Conservation (phyloP, 2,888 invertebrate species). For the Drosophila acutilabella region DNA sequence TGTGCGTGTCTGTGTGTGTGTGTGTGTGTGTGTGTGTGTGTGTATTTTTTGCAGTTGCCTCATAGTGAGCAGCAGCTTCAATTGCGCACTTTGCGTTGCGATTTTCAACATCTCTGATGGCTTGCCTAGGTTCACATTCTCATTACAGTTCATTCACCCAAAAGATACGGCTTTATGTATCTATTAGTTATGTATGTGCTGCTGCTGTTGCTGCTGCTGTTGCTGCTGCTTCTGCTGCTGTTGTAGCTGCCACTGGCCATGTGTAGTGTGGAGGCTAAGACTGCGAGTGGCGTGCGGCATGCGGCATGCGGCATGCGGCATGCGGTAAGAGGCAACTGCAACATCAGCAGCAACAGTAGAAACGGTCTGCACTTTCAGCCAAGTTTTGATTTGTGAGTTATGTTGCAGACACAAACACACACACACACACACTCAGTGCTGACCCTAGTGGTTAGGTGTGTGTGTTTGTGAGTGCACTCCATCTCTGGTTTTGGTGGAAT, state of each 20-base stretch:
- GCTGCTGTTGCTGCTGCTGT: conserved; percentile 37
- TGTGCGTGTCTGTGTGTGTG: conserved; percentile 11
- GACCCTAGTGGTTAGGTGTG: neutral
- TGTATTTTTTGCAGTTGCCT: conserved; percentile 26
- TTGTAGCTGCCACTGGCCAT: conserved; percentile 33
- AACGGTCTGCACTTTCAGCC: conserved; percentile 59
- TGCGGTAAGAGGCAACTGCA: conserved; percentile 20
- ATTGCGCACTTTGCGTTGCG: conserved; percentile 78
- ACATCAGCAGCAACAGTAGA: conserved; percentile 25
- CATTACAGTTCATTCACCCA: conserved; percentile 82
- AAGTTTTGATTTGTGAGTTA: conserved; percentile 76
- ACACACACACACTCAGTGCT: conserved; percentile 23
- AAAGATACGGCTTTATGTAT: conserved; percentile 79
- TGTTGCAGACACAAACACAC: conserved; percentile 56
- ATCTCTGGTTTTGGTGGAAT: conserved; percentile 18
- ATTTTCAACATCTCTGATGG: conserved; percentile 67
- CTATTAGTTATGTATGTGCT: conserved; percentile 80
- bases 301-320: conserved; percentile 26
- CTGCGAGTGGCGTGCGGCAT: conserved; percentile 46
- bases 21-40: neutral
- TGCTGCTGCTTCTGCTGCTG: conserved; percentile 22
- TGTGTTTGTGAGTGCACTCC: conserved; percentile 17
- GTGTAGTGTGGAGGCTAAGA: conserved; percentile 57
- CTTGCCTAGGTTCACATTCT: conserved; percentile 80
- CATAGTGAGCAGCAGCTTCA: conserved; percentile 54